Percentiles rank a stretch among this genome's conserved stretches.
These are phyloP conservation scores for Sebastes schlegelii DNA, from an alignment of 2,113 vertebrate genomes.

Conservation along the genomic window DNA sequence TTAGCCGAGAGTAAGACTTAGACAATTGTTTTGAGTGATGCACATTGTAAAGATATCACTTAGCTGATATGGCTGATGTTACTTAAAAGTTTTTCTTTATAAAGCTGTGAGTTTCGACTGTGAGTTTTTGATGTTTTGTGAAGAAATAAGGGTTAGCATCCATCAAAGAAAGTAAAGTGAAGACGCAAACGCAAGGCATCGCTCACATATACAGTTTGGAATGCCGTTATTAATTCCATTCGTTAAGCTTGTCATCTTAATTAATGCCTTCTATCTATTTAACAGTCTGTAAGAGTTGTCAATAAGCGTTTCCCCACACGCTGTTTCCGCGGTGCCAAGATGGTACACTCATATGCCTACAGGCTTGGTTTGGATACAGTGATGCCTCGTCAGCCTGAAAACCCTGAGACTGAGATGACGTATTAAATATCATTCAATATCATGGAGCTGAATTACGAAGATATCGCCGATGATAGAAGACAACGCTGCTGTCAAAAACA, in stretches of 20 bases:
- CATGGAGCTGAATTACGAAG: not conserved
- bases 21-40: not conserved
- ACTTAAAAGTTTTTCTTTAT: not conserved
- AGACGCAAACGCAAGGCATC: not conserved
- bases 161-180: not conserved
- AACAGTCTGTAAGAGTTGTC: conserved; percentile 35
- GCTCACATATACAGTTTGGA: not conserved
- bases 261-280: conserved; percentile 30
- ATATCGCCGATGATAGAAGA: not conserved
- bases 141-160: not conserved
- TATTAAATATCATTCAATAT: conserved; percentile 9
- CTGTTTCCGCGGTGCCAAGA: conserved; percentile 4
- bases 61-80: not conserved
- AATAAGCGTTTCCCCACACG: conserved; percentile 5
- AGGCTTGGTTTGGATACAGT: conserved; percentile 7
- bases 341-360: conserved; percentile 15
- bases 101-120: not conserved
- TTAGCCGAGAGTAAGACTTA: too few relatives aligned
- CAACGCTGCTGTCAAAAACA: not conserved
- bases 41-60: not conserved
- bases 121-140: not conserved
- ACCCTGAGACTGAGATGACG: conserved; percentile 3
- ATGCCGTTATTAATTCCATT: conserved; percentile 37
- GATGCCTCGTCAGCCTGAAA: conserved; percentile 16
- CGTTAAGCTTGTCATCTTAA: conserved; percentile 36